A percentile compares a stretch with the other conserved stretches of the same genome.
Evolutionary conservation across 2,888 invertebrate species (phyloP).

Genomic region (Drymonia ruficornis): DNA sequence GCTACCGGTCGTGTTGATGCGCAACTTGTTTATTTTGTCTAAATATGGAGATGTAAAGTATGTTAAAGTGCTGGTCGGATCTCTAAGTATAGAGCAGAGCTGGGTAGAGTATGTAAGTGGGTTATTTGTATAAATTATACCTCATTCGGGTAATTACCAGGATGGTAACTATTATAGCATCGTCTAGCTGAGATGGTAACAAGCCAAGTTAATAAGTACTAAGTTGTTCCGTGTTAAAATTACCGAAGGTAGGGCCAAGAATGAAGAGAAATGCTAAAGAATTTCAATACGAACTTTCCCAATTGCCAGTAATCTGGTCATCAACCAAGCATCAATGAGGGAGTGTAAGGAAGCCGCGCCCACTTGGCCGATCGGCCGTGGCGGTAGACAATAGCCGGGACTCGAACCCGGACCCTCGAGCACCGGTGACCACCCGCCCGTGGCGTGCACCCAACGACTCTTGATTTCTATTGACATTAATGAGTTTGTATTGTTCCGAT

Average conservation of each 20-base stretch:
- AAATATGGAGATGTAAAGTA: neutral
- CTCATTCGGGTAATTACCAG: no score
- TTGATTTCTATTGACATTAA: neutral
- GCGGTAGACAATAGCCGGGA: conserved; percentile 52
- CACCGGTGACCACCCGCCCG: conserved; percentile 2
- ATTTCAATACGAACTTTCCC: neutral
- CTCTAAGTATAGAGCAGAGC: no score
- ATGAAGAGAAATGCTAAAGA: no score
- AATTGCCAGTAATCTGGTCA: neutral
- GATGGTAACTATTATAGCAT: no score
- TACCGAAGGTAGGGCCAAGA: no score
- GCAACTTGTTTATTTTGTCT: neutral
- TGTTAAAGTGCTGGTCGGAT: neutral
- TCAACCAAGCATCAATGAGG: conserved; percentile 13
- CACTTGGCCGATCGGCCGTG: conserved; percentile 48
- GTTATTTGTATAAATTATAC: no score
- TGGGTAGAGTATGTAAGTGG: no score
- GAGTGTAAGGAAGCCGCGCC: conserved; percentile 59
- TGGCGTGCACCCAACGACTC: neutral
- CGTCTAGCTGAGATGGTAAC: no score
- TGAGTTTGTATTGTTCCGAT: neutral
- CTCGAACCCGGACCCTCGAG: conserved; percentile 32
- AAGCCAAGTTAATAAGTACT: no score
- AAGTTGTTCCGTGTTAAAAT: no score
- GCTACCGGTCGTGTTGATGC: neutral